Base-by-base conservation (phyloP, 2,113 vertebrate genomes). In the Lipophrys pholis region DNA sequence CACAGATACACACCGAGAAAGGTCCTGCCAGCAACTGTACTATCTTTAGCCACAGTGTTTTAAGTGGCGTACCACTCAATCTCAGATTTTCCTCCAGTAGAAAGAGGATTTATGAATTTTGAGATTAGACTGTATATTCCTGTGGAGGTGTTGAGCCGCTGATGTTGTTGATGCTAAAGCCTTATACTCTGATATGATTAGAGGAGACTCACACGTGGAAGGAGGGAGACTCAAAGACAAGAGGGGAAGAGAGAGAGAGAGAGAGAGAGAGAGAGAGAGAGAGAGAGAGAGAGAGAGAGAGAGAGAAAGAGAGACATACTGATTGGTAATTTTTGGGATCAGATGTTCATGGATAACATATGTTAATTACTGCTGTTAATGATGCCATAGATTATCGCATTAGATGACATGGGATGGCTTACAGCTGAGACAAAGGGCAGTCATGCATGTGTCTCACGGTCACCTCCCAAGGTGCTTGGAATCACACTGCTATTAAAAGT, bases 361-460 rank as follows among this genome's bases (percentile, higher is more conserved):
- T 91, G 86, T 90, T 91, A 93, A 93, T 93, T 84, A 89, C 73
- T 46, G 68, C 76, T 84, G 73, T 86, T 93, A 91, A 92, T 93
- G 90, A 84, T 72, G 80, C 76, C 69, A 80, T 89, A 83, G 78
- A 91, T 92, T 87, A 89, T 64, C 57, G 61, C 51, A 53, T 76
- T 81, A 84, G 84, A 78, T 85, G 87, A 80, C 87, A 87, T 74
- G 81, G 75, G 82, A 77, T 69, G 73, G 70, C 63, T 80, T 71
- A 67, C 59, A 80, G 83, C 70, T 66, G 81, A 85, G 82, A 66
- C 69, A 80, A 77, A 80, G 73, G 61, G 17, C 76, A 30, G 52
- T 11, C 6, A 6, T 55, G 60, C 55, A 42, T 64, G 69, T 70
- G 56, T 56, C 16, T 63, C 67, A 46, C 15, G 14, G 77, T 76